Evolutionary conservation across 2,888 invertebrate genomes (phyloP), one percentile per base, ranked within the genome.

Genomic region (Malachius bipustulatus): DNA sequence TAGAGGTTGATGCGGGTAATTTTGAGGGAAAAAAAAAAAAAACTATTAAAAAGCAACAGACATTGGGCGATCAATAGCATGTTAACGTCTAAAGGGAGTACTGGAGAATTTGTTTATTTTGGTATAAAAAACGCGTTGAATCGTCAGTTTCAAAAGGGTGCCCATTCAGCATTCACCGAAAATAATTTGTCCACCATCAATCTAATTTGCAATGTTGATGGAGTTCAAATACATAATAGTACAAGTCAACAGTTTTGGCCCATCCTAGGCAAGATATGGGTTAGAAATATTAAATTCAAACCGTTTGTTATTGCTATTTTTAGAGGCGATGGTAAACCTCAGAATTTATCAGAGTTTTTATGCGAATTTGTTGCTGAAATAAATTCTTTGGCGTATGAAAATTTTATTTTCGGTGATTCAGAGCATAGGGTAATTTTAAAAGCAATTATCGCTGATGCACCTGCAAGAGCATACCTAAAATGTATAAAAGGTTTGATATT

Each of bases 191-290:
- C 8, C n/a, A 24, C 24, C 24, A 8, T 24, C 8, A 9, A 24
- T 24, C n/a, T 24, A 24, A 24, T 24, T 24, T 24, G 8, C 24
- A 24, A 24, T 24, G 24, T 24, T 24, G 24, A 24, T 9, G 24
- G 24, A 8, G 24, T 24, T 8, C 24, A 8, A 24, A 9, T 24
- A 8, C 24, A 24, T 24, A 24, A 24, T 9, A 24, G 24, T 9
- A 8, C 24, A 24, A 24, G 9, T 9, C 24, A 8, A 24, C n/a
- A 8, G 9, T 24, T 24, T 24, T 24, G 24, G 24, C 24, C 24
- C 24, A 24, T 24, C n/a, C n/a, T 24, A 9, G 8, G 24, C n/a
- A 24, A 24, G 9, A 24, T 24, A 8, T 24, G 9, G 8, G 9
- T 24, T 8, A 24, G 9, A 9, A 24, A 24, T 8, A 8, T 24